Percentiles rank a stretch among this genome's conserved stretches.
Conservation (phyloP, 2,888 invertebrate species). For the Oxytorus armatus region DNA sequence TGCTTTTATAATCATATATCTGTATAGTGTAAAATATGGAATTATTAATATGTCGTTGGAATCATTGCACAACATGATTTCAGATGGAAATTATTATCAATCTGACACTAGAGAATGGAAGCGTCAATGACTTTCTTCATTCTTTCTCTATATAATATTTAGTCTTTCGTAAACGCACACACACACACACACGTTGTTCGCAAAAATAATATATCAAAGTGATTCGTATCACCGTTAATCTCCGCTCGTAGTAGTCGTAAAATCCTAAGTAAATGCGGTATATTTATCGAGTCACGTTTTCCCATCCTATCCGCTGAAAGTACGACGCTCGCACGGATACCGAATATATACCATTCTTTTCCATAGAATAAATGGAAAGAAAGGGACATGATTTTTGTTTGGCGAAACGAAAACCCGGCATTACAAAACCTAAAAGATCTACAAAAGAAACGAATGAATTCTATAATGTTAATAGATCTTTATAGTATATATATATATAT, state of each 20-base stretch:
- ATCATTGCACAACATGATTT: constrained; percentile 70
- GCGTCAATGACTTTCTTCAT: no score
- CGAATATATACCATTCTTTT: constrained; percentile 20
- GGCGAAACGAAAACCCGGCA: constrained; percentile 6
- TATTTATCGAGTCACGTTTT: background rate
- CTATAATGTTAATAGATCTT: constrained; percentile 54
- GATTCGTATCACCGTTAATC: no score
- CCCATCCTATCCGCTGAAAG: background rate
- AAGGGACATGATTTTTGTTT: constrained; percentile 20
- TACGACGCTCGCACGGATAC: no score
- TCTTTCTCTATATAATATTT: no score
- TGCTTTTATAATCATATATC: background rate
- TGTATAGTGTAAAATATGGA: constrained; percentile 54
- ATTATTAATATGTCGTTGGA: constrained; percentile 49
- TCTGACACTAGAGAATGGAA: constrained; percentile 56
- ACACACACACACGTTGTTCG: no score
- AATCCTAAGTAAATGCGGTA: constrained; percentile 54
- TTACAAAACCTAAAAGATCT: constrained; percentile 48
- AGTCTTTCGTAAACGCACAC: no score
- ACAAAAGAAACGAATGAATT: constrained; percentile 42
- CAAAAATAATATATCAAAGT: background rate
- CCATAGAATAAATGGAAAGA: constrained; percentile 17
- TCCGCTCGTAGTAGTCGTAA: constrained; percentile 6
- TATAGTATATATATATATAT: constrained; percentile 64
- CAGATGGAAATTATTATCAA: constrained; percentile 48